Percentiles rank a stretch among this genome's conserved stretches.
Conservation (phyloP, 2,113 vertebrate genomes). For the Etia nguti region DNA sequence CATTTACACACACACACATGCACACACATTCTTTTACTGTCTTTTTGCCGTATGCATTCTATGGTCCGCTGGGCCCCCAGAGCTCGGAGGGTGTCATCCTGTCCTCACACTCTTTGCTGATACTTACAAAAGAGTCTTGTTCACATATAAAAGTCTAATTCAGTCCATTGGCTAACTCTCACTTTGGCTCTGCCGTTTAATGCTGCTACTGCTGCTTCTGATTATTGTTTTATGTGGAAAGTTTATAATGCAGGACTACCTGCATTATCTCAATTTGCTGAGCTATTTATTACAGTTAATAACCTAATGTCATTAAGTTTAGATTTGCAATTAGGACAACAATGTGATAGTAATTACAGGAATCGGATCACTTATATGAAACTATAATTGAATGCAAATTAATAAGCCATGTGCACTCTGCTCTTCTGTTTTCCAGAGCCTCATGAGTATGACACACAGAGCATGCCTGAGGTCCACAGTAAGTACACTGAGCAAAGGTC, state of each 20-base stretch:
- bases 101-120: background rate
- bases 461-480: constrained; percentile 59
- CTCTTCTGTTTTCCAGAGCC: constrained; percentile 30
- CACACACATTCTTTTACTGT: background rate
- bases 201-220: background rate
- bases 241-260: background rate
- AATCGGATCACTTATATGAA: background rate
- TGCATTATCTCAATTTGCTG: background rate
- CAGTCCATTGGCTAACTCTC: background rate
- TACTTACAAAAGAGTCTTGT: constrained; percentile 1
- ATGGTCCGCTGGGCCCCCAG: constrained; percentile 45
- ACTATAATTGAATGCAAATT: background rate
- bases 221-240: constrained; percentile 27
- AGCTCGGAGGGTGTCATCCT: constrained; percentile 36
- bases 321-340: background rate
- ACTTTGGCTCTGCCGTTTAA: background rate
- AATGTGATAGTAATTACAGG: background rate
- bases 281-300: background rate
- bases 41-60: background rate
- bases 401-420: background rate
- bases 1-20: constrained; percentile 8
- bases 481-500: background rate
- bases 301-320: background rate
- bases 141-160: background rate
- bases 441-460: constrained; percentile 53